Percentiles rank a stretch among this genome's conserved stretches.
Conservation (phyloP, 2,113 vertebrate genomes). For the Cyanoliseus patagonus region DNA sequence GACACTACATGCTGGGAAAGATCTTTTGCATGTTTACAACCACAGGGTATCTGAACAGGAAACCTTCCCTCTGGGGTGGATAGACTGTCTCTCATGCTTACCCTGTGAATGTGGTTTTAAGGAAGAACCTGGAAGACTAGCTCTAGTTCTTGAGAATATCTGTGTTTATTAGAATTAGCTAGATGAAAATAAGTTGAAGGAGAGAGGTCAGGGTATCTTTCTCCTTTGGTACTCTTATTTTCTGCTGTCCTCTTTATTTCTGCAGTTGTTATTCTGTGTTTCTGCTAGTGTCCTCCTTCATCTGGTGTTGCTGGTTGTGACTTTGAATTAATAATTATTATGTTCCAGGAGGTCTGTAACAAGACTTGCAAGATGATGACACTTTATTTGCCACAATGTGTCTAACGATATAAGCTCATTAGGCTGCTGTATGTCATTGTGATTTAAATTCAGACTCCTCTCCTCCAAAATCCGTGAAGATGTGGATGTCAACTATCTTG, state of each 20-base stretch:
- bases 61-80: neutral
- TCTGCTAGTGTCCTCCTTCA: neutral
- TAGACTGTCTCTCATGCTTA: neutral
- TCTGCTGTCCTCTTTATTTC: neutral
- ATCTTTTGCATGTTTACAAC: neutral
- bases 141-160: neutral
- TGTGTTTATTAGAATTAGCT: neutral
- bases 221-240: neutral
- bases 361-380: neutral
- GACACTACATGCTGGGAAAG: neutral
- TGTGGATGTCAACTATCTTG: neutral
- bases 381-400: neutral
- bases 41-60: neutral
- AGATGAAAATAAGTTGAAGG: neutral
- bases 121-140: neutral
- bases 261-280: neutral
- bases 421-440: neutral
- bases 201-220: neutral
- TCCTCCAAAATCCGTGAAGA: neutral
- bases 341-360: neutral
- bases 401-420: neutral
- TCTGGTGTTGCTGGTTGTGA: neutral
- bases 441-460: neutral
- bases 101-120: neutral
- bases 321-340: neutral